A percentile compares a stretch with the other conserved stretches of the same genome.
Evolutionary conservation across 2,797 vertebrate genomes (phyloP).

Genomic region (Astyanax mexicanus): DNA sequence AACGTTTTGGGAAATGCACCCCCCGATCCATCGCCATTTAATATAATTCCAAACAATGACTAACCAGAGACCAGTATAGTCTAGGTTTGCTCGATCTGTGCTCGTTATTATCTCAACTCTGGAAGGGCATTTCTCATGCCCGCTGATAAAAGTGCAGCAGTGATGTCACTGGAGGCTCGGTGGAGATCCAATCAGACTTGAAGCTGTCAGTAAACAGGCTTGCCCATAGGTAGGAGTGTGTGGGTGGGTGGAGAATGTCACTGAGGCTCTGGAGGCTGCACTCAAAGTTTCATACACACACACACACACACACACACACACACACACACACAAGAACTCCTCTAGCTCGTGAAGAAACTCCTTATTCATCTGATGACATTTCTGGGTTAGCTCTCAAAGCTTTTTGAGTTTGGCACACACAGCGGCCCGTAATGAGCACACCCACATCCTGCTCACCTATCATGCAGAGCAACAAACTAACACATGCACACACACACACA

Average conservation of each 20-base stretch:
- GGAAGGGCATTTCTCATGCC: slow-evolving; percentile 6
- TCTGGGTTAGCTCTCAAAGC: slow-evolving; percentile 75
- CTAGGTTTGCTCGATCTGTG: neutral
- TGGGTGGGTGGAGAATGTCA: slow-evolving; percentile 44
- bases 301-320: too few species aligned
- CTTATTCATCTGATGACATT: slow-evolving; percentile 73
- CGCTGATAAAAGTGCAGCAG: neutral
- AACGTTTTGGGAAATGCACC: too few species aligned
- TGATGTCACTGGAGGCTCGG: slow-evolving; percentile 33
- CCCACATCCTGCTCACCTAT: slow-evolving; percentile 47
- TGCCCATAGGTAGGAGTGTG: slow-evolving; percentile 46
- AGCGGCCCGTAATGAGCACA: slow-evolving; percentile 55
- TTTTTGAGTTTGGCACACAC: slow-evolving; percentile 58
- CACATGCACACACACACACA: slow-evolving; percentile 1
- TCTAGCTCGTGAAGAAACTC: slow-evolving; percentile 59
- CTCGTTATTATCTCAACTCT: neutral
- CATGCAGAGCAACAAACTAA: slow-evolving; percentile 25
- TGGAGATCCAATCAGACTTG: slow-evolving; percentile 23
- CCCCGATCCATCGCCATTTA: neutral
- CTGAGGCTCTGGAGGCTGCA: slow-evolving; percentile 35
- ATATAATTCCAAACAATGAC: slow-evolving; percentile 5
- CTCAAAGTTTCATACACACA: slow-evolving; percentile 46
- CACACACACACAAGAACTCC: slow-evolving; percentile 41
- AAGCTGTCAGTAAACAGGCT: slow-evolving; percentile 34
- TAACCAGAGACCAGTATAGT: too few species aligned